Evolutionary conservation across 2,797 vertebrate genomes (phyloP).

Genomic region (Chloroceryle amazona): DNA sequence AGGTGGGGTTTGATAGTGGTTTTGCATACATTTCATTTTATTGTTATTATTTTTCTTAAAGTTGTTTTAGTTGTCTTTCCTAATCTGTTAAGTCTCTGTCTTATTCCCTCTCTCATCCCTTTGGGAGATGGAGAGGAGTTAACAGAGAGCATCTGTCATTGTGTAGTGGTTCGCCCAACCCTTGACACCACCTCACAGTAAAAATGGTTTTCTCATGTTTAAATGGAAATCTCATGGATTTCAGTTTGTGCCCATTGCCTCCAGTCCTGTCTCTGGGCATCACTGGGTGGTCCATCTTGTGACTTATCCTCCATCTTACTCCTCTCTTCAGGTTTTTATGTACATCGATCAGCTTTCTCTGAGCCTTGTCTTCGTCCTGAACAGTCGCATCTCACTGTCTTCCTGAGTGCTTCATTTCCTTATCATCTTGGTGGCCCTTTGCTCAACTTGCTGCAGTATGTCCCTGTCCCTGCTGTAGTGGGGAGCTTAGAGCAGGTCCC

Average conservation of each 20-base stretch:
- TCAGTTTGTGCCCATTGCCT: not conserved
- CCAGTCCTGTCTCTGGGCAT: not conserved
- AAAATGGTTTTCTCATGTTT: not conserved
- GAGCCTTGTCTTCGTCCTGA: not conserved
- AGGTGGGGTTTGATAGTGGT: too few species aligned
- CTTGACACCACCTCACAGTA: not conserved
- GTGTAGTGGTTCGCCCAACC: too few species aligned
- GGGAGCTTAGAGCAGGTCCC: not conserved
- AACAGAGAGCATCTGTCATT: too few species aligned
- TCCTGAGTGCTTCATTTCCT: fast-evolving
- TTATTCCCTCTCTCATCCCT: too few species aligned
- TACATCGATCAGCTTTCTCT: not conserved
- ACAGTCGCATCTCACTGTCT: fast-evolving
- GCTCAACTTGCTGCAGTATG: not conserved
- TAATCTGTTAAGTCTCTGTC: too few species aligned
- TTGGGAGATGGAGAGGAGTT: too few species aligned
- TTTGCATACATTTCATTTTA: too few species aligned
- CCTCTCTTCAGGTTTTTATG: not conserved
- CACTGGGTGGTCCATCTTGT: not conserved
- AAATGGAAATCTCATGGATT: not conserved
- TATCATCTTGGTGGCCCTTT: not conserved
- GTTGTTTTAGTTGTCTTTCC: too few species aligned
- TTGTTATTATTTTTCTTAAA: too few species aligned
- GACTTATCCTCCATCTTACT: not conserved
- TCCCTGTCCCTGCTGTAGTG: not conserved